These are phyloP conservation scores for Cebus imitator DNA, from an alignment of 2,113 vertebrate species.

Conservation along the genomic window DNA sequence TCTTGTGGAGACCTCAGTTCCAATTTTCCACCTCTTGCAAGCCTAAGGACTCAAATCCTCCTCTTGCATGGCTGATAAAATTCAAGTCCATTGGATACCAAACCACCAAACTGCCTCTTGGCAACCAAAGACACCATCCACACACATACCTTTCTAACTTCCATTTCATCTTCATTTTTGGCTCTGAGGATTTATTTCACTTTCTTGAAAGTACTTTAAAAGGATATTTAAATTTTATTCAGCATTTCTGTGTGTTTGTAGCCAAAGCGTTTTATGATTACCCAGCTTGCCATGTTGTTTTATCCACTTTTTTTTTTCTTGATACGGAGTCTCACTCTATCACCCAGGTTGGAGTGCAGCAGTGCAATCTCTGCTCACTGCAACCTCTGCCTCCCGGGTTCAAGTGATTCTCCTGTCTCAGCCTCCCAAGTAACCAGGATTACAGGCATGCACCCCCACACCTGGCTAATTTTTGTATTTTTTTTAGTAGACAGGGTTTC, in stretches of 20 bases:
- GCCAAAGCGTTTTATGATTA: neutral
- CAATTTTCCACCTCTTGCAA: neutral
- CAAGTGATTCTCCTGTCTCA: no score
- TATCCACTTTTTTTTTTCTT: no score
- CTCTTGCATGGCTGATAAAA: neutral
- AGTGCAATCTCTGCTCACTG: no score
- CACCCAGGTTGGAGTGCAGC: no score
- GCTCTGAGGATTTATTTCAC: neutral
- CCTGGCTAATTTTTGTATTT: no score
- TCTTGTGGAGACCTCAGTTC: neutral
- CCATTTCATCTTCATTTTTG: neutral
- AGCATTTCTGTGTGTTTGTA: neutral
- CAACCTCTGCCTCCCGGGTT: no score
- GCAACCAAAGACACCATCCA: neutral
- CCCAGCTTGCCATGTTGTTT: neutral
- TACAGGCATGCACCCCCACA: no score
- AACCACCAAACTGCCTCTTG: neutral
- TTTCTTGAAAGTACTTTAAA: neutral
- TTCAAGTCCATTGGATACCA: neutral
- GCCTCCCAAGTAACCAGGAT: no score
- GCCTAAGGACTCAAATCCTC: neutral
- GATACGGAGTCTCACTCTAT: no score
- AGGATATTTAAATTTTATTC: neutral
- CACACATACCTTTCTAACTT: neutral
- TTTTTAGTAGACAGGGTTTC: no score